Evolutionary conservation across 2,888 invertebrate genomes (phyloP).

Genomic region (Aleiodes alternator): DNA sequence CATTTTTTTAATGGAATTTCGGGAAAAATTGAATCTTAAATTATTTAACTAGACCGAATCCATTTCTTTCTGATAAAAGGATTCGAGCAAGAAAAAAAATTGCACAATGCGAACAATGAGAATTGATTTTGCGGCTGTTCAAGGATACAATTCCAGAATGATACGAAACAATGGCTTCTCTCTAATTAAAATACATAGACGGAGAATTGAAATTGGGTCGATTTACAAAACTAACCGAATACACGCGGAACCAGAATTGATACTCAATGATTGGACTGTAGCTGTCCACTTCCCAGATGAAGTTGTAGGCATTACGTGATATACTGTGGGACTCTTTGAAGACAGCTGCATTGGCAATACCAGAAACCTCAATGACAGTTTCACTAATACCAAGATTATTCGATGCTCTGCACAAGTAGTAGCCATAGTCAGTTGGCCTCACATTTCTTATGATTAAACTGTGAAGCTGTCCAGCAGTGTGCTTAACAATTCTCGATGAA

Average conservation of each 20-base stretch:
- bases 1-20: no score
- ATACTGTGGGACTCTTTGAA: slow-evolving; percentile 78
- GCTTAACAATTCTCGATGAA: slow-evolving; percentile 72
- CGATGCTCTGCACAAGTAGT: slow-evolving; percentile 86
- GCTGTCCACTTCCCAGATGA: slow-evolving; percentile 91
- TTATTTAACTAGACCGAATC: no score
- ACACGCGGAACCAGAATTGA: slow-evolving; percentile 76
- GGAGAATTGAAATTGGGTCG: not conserved
- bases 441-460: slow-evolving; percentile 83
- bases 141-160: no score
- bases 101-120: not conserved
- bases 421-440: slow-evolving; percentile 83
- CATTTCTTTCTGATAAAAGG: not conserved
- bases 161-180: no score
- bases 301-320: slow-evolving; percentile 79
- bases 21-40: no score
- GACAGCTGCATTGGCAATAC: slow-evolving; percentile 82
- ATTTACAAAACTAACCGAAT: slow-evolving; percentile 63
- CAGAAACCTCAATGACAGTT: slow-evolving; percentile 84
- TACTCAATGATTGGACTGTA: slow-evolving; percentile 87
- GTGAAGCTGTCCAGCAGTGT: slow-evolving; percentile 79
- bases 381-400: slow-evolving; percentile 86
- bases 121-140: slow-evolving; percentile 70
- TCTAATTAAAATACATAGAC: slow-evolving; percentile 18
- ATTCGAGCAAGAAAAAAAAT: no score